Evolutionary conservation across 30 jellyfish, hydroid and myxozoan species (phyloP).

Genomic region (Sanderia malayensis): DNA sequence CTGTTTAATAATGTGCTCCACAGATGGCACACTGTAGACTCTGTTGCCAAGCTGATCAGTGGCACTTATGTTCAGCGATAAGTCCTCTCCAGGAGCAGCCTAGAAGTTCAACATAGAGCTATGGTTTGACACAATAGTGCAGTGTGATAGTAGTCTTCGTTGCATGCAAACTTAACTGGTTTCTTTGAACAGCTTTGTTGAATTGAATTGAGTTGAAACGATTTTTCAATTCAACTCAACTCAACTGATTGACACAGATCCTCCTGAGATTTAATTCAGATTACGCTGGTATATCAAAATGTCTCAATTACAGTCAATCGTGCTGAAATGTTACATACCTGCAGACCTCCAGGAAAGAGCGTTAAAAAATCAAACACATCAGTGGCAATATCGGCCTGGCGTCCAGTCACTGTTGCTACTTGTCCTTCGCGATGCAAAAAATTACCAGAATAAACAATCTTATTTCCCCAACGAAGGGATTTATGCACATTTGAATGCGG

Average conservation of each 20-base stretch:
- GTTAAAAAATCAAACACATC: conserved; percentile 42
- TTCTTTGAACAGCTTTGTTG: too few species aligned
- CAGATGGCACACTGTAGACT: conserved; percentile 52
- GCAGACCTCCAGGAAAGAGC: neutral
- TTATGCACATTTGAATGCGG: neutral
- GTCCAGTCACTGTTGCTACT: conserved; percentile 7
- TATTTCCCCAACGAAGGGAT: conserved; percentile 46
- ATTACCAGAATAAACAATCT: conserved; percentile 39
- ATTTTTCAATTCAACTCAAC: too few species aligned
- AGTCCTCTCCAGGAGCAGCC: conserved; percentile 70
- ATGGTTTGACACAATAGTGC: too few species aligned
- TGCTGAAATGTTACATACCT: conserved; percentile 42
- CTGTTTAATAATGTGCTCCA: conserved; percentile 12
- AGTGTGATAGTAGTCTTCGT: too few species aligned
- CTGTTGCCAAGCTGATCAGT: conserved; percentile 40
- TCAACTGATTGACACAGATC: too few species aligned
- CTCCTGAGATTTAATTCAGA: too few species aligned
- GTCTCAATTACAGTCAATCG: too few species aligned
- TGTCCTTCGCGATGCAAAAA: conserved; percentile 31
- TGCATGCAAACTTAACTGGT: too few species aligned
- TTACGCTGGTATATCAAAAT: too few species aligned
- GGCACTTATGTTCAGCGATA: conserved; percentile 33
- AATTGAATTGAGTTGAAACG: too few species aligned
- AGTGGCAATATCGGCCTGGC: conserved; percentile 55
- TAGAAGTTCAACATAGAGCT: too few species aligned